These are phyloP conservation scores for Oreochromis spilurus DNA, from an alignment of 2,113 vertebrate genomes.

Conservation along the genomic window DNA sequence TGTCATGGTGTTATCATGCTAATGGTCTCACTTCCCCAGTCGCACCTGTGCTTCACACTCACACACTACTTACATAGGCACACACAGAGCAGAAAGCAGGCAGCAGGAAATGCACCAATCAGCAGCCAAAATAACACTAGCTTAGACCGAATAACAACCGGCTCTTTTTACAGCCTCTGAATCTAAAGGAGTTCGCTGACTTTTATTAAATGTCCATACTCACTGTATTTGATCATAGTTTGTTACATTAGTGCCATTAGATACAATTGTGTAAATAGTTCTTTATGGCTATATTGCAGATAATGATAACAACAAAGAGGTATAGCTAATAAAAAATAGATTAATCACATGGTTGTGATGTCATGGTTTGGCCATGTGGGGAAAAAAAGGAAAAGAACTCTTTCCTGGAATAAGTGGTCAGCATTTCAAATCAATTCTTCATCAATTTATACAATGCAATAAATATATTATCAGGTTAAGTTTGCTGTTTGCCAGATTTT, in stretches of 20 bases:
- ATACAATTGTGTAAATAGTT: background rate
- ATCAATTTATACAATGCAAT: background rate
- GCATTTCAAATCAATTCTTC: background rate
- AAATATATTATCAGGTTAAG: background rate
- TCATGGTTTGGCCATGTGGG: background rate
- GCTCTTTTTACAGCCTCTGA: background rate
- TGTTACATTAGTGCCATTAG: background rate
- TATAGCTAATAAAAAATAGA: background rate
- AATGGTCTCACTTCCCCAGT: conserved; percentile 53
- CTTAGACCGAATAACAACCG: background rate
- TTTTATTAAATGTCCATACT: background rate
- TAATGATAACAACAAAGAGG: background rate
- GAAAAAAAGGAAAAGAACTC: background rate
- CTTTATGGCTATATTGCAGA: background rate
- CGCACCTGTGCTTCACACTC: conserved; percentile 47
- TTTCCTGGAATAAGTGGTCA: background rate
- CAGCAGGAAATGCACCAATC: background rate
- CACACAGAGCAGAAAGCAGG: background rate
- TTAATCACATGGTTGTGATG: background rate
- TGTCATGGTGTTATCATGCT: conserved; percentile 51
- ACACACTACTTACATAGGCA: background rate
- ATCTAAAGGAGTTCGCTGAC: background rate
- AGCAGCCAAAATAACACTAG: background rate
- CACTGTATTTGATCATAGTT: background rate
- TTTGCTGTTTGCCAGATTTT: background rate